Base-by-base conservation (phyloP, 1,140 invertebrate genomes). In the Zaprionus davidi region DNA sequence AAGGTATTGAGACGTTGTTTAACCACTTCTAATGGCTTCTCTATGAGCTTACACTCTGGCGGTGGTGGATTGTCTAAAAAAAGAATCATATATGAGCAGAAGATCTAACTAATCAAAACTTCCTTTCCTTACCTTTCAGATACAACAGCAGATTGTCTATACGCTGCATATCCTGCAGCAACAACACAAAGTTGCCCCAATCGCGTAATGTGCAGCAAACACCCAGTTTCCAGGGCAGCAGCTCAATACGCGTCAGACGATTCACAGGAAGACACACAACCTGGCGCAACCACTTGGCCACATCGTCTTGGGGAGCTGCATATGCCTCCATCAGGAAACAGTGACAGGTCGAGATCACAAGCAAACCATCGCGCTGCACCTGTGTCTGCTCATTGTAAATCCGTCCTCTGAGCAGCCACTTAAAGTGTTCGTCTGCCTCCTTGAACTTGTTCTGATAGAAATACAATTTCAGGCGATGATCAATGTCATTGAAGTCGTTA, bases 401-500 rank as follows among this genome's bases (percentile, higher is more conserved):
- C 38, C 93, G 87, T 76, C 94, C 94, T 71, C 93, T 93, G 7
- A 94, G 86, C 49, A 95, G 77, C 84, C 94, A 92, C 56, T 94
- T 92, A 7, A 95, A 92, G 63, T 94, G 93, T 91, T 95, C 94
- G 31, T 93, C 94, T 58, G 93, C 90, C 41, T 94, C 93, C 60
- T 94, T 93, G 68, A 95, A 94, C 80, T 94, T 92, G 60, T 92
- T 93, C 46, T 94, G 90, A 82, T 94, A 94, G 38, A 95, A 93
- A 83, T 94, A 94, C 2, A 94, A 82, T 78, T 95, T 95, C 17
- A 95, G 88, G 62, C 95, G 93, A 70, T 94, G 94, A 92, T 95
- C 95, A 15, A 95, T 87, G 68, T 93, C 93, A 55, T 91, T 92
- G 36, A 94, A 95, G 76, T 95, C 93, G 13, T 74, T 93, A 64